These are phyloP conservation scores for Maconellicoccus hirsutus DNA, from an alignment of 1,140 invertebrate species.

Conservation along the genomic window DNA sequence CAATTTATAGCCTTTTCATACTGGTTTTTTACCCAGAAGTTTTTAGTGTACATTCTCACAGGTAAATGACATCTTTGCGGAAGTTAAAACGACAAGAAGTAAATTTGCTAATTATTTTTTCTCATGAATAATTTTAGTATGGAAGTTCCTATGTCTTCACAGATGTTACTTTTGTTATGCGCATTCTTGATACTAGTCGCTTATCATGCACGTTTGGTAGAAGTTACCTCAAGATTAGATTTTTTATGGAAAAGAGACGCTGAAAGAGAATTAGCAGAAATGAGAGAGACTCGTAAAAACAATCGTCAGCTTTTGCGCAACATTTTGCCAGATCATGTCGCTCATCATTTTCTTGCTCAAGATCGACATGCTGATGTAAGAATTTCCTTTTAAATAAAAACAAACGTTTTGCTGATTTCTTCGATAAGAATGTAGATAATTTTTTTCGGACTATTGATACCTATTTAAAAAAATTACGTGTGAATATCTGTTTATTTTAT, in stretches of 20 bases:
- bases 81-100: too few relatives aligned
- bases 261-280: constrained; percentile 77
- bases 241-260: constrained; percentile 93
- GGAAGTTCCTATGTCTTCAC: constrained; percentile 51
- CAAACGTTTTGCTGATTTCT: too few relatives aligned
- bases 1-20: constrained; percentile 56
- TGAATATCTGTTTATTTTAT: too few relatives aligned
- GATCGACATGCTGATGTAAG: constrained; percentile 58
- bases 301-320: constrained; percentile 80
- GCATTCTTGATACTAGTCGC: constrained; percentile 78
- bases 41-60: constrained; percentile 31
- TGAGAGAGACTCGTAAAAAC: constrained; percentile 74
- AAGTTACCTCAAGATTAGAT: constrained; percentile 79
- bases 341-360: constrained; percentile 78
- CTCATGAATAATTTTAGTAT: neutral
- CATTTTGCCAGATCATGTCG: constrained; percentile 92
- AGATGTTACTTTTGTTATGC: constrained; percentile 64
- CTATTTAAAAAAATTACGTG: too few relatives aligned
- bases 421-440: too few relatives aligned
- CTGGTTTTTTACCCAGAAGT: constrained; percentile 41
- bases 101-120: neutral
- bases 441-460: too few relatives aligned
- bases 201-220: constrained; percentile 80
- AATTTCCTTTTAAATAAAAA: constrained; percentile 18
- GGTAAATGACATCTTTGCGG: constrained; percentile 26